Conservation (phyloP, 1,140 invertebrate species). For the Adelges cooleyi region DNA sequence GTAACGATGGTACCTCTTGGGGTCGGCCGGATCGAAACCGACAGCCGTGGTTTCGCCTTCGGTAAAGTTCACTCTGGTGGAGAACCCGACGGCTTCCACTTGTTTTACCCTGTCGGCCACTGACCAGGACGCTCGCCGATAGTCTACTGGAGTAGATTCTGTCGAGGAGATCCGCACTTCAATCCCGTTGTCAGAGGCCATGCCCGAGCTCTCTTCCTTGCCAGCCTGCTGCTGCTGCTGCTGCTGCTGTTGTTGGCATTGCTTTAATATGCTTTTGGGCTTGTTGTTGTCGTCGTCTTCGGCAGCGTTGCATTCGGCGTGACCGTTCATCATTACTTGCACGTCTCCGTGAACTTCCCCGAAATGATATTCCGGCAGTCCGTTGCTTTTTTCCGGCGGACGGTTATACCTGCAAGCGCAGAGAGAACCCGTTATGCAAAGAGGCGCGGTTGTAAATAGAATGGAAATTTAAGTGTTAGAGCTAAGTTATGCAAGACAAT, state of each 20-base stretch:
- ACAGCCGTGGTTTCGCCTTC: constrained; percentile 40
- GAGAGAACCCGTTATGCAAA: too few relatives aligned
- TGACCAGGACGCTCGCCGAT: constrained; percentile 38
- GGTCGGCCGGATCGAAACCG: constrained; percentile 15
- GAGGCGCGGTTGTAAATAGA: too few relatives aligned
- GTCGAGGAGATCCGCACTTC: constrained; percentile 32
- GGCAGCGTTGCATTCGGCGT: background rate
- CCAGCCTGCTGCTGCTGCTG: background rate
- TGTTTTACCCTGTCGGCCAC: constrained; percentile 41
- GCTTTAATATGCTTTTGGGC: constrained; percentile 13
- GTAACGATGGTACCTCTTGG: background rate
- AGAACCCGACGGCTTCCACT: constrained; percentile 41
- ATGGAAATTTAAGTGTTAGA: too few relatives aligned
- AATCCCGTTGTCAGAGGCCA: constrained; percentile 32
- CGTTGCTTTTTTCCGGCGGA: background rate
- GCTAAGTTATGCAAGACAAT: too few relatives aligned
- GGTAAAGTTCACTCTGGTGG: constrained; percentile 46
- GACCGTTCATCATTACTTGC: background rate
- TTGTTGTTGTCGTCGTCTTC: background rate
- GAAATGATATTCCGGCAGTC: constrained; percentile 4
- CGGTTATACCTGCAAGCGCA: constrained; percentile 14
- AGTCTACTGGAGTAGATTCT: constrained; percentile 31
- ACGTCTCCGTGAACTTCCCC: background rate
- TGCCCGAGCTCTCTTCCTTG: constrained; percentile 23
- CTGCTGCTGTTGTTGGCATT: background rate